phyloP scores from a whole-genome alignment of 2,797 vertebrate species.

The Spheniscus humboldti region DNA sequence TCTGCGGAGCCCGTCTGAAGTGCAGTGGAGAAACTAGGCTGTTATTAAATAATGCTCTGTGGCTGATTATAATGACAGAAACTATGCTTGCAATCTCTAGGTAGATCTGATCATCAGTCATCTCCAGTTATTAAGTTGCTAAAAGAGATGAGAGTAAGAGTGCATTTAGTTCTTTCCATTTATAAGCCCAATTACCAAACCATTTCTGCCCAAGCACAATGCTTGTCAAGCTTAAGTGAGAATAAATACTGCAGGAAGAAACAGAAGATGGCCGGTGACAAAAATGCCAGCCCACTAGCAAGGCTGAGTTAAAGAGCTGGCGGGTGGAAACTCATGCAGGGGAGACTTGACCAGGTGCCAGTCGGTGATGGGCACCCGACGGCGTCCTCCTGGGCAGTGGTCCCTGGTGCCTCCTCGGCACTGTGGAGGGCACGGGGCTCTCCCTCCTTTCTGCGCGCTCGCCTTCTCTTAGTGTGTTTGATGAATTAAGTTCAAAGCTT shows the following conservation, averaged over 20 bases:
- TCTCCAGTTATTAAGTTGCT: conserved; percentile 7
- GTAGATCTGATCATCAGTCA: not conserved
- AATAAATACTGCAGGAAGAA: conserved; percentile 1
- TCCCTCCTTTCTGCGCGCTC: fast-evolving
- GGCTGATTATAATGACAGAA: not conserved
- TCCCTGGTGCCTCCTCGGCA: fast-evolving
- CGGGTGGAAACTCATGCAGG: not conserved
- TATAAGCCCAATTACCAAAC: conserved; percentile 32
- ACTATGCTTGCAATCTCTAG: not conserved
- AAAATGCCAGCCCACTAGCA: not conserved
- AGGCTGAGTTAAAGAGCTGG: not conserved
- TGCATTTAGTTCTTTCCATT: not conserved
- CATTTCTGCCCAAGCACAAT: not conserved
- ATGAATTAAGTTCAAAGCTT: fast-evolving
- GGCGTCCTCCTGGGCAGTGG: fast-evolving
- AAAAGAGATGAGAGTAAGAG: not conserved
- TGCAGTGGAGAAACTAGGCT: not conserved
- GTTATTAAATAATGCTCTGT: not conserved
- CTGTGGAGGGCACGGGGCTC: fast-evolving
- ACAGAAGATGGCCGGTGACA: not conserved
- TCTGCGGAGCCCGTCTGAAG: not conserved
- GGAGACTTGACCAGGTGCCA: not conserved
- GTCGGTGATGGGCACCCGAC: fast-evolving
- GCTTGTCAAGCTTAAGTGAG: conserved; percentile 12
- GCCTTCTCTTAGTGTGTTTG: no score